Evolutionary conservation across 64 coral and sea anemone species (phyloP).

Genomic region (Dendrophyllia cribrosa): DNA sequence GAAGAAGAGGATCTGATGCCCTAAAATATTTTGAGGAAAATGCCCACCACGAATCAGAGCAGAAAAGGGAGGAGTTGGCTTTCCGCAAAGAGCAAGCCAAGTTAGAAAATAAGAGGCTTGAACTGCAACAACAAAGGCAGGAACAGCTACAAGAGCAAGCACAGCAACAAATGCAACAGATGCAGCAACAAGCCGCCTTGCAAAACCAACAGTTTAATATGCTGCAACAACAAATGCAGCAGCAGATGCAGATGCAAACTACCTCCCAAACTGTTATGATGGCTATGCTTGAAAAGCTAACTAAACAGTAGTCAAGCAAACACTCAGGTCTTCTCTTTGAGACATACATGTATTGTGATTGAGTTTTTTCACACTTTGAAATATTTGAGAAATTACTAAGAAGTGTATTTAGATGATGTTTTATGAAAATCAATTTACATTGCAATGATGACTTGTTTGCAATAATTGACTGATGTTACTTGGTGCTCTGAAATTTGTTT

Average conservation of each 20-base stretch:
- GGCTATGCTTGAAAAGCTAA: slow-evolving; percentile 1
- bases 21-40: slow-evolving; percentile 64
- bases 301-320: not conserved
- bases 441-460: not conserved
- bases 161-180: slow-evolving; percentile 2
- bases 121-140: slow-evolving; percentile 67
- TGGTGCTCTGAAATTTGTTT: not conserved
- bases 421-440: not conserved
- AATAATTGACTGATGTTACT: not conserved
- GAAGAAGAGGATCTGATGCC: slow-evolving; percentile 54
- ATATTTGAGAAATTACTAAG: not conserved
- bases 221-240: slow-evolving; percentile 4
- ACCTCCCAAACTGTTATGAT: slow-evolving; percentile 9
- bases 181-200: not conserved
- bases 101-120: slow-evolving; percentile 20
- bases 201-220: not conserved
- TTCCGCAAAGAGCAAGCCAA: slow-evolving; percentile 47
- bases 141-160: slow-evolving; percentile 58
- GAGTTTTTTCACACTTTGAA: not conserved
- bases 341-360: not conserved
- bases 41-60: slow-evolving; percentile 45
- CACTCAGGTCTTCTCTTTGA: not conserved
- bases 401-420: not conserved
- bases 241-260: not conserved
- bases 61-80: slow-evolving; percentile 70